These are phyloP conservation scores for Tuberolachnus salignus DNA, from an alignment of 2,888 invertebrate genomes.

Conservation along the genomic window DNA sequence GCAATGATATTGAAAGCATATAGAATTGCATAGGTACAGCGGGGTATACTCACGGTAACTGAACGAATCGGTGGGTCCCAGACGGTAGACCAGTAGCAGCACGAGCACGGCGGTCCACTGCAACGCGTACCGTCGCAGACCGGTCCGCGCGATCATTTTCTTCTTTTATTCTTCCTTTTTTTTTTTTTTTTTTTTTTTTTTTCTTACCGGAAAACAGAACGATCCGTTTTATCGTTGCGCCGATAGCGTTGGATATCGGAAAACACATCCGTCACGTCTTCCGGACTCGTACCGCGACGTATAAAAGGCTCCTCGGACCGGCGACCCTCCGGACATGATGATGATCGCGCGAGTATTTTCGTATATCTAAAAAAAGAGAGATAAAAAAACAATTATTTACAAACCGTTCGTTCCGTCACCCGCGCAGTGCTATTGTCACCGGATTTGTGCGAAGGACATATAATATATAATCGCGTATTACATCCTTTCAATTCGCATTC, in stretches of 20 bases:
- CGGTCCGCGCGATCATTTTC: constrained; percentile 13
- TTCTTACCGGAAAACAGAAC: neutral
- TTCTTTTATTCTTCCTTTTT: neutral
- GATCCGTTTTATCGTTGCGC: constrained; percentile 27
- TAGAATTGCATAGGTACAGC: neutral
- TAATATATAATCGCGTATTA: neutral
- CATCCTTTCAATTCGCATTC: neutral
- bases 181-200: neutral
- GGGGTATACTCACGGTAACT: constrained; percentile 54
- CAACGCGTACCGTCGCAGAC: constrained; percentile 7
- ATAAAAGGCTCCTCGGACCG: neutral
- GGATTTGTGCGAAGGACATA: too few relatives aligned
- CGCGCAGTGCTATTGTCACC: too few relatives aligned
- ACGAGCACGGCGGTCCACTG: constrained; percentile 29
- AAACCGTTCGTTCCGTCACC: neutral
- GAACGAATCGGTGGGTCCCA: constrained; percentile 31
- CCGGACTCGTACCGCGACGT: neutral
- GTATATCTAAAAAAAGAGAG: constrained; percentile 13
- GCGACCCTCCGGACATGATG: constrained; percentile 2
- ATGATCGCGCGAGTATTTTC: neutral
- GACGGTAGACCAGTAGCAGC: constrained; percentile 5
- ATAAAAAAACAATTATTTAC: neutral
- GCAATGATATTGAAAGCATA: too few relatives aligned
- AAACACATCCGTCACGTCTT: neutral
- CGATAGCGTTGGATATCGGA: constrained; percentile 2